Percentiles rank a stretch among this genome's conserved stretches.
Evolutionary conservation across 2,797 vertebrate genomes (phyloP).

Genomic region (Oreortyx pictus): DNA sequence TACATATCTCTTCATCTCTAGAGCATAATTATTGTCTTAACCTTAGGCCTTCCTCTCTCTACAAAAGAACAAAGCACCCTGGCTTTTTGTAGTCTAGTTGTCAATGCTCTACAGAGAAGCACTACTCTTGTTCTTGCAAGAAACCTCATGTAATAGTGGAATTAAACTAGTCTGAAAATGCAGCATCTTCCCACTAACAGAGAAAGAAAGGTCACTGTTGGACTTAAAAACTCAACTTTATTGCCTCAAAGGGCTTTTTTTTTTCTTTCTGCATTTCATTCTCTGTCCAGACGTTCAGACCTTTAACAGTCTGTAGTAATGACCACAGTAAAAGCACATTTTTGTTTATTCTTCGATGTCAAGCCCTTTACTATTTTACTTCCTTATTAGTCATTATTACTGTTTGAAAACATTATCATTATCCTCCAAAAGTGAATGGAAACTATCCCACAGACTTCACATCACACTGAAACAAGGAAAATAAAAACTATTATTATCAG

Average conservation of each 20-base stretch:
- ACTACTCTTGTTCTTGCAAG: background rate
- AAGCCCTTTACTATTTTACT: background rate
- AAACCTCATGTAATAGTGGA: background rate
- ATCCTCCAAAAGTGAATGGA: background rate
- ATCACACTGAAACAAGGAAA: background rate
- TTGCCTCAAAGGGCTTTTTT: background rate
- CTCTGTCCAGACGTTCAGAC: background rate
- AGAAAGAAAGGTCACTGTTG: slow-evolving; percentile 1
- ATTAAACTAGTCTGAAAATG: slow-evolving; percentile 33
- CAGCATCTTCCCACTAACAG: background rate
- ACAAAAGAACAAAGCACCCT: background rate
- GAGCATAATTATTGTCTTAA: background rate
- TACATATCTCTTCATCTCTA: background rate
- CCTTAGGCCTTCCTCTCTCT: background rate
- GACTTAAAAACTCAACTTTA: background rate
- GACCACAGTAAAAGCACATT: background rate
- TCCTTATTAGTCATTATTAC: background rate
- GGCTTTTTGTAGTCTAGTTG: background rate
- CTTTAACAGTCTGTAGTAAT: background rate
- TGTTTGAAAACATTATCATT: background rate
- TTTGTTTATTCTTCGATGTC: background rate
- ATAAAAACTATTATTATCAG: background rate
- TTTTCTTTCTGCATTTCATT: background rate
- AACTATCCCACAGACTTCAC: background rate
- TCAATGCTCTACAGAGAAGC: background rate